These are phyloP conservation scores for Drosophila engyochracea DNA, from an alignment of 2,888 invertebrate species.

Conservation along the genomic window DNA sequence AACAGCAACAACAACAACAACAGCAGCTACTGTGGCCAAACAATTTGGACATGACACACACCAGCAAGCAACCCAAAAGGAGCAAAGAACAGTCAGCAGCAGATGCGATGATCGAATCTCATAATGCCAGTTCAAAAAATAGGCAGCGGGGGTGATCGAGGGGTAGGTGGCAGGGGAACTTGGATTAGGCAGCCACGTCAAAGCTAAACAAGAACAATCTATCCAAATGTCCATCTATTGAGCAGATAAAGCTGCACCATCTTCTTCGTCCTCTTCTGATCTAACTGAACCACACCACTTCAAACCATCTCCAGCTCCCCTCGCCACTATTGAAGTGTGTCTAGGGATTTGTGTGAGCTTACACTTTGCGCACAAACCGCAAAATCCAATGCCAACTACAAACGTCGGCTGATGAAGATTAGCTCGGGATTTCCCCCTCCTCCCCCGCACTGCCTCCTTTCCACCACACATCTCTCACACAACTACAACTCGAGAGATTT, in stretches of 20 bases:
- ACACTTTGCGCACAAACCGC: conserved; percentile 70
- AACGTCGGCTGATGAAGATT: conserved; percentile 84
- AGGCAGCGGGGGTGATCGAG: background rate
- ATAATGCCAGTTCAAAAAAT: conserved; percentile 61
- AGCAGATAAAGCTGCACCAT: conserved; percentile 73
- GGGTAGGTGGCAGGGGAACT: background rate
- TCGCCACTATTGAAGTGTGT: conserved; percentile 38
- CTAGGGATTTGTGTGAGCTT: conserved; percentile 79
- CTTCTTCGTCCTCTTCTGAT: conserved; percentile 26
- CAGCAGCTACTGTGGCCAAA: conserved; percentile 66
- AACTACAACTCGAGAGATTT: conserved; percentile 12
- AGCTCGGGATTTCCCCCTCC: conserved; percentile 48
- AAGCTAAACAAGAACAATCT: conserved; percentile 80
- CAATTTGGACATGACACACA: conserved; percentile 78
- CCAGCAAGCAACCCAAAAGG: conserved; percentile 34
- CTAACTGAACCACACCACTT: conserved; percentile 12
- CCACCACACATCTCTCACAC: background rate
- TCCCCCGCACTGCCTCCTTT: conserved; percentile 6
- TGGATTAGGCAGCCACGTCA: conserved; percentile 53
- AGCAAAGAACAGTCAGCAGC: conserved; percentile 23
- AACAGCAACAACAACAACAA: conserved; percentile 15
- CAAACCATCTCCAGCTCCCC: background rate
- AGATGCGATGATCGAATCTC: conserved; percentile 75
- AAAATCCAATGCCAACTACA: conserved; percentile 63
- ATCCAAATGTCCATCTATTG: conserved; percentile 82